Evolutionary conservation across 2,888 invertebrate species (phyloP).

Genomic region (Acronicta psi): DNA sequence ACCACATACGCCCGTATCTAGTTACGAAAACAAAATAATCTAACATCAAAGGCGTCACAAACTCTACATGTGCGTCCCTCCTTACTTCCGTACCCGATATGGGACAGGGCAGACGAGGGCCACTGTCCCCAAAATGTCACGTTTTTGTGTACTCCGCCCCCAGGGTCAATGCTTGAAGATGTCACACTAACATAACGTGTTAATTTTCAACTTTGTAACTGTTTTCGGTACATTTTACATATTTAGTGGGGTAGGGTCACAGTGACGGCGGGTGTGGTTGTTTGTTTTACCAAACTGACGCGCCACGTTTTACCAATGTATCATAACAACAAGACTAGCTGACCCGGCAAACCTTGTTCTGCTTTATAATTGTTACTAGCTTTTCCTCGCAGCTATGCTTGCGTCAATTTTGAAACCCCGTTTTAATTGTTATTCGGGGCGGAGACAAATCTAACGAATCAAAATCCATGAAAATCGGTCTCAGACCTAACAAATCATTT

Average conservation of each 20-base stretch:
- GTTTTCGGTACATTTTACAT: conserved; percentile 39
- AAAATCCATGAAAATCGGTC: too few relatives aligned
- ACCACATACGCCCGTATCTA: not conserved
- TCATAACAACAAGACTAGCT: not conserved
- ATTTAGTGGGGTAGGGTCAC: conserved; percentile 5
- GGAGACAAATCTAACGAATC: too few relatives aligned
- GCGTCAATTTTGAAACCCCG: too few relatives aligned
- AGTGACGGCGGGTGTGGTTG: conserved; percentile 10
- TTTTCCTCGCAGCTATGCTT: too few relatives aligned
- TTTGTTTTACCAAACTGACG: too few relatives aligned
- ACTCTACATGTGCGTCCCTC: conserved; percentile 14
- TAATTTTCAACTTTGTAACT: conserved; percentile 52
- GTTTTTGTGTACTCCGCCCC: conserved; percentile 46
- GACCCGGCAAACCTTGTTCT: not conserved
- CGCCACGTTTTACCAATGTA: too few relatives aligned
- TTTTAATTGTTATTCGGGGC: too few relatives aligned
- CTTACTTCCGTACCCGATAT: conserved; percentile 45
- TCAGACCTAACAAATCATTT: too few relatives aligned
- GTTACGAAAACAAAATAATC: conserved; percentile 24
- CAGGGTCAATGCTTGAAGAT: conserved; percentile 44
- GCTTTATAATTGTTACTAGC: too few relatives aligned
- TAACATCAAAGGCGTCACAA: conserved; percentile 18
- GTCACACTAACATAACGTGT: conserved; percentile 45
- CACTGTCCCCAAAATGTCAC: conserved; percentile 44
- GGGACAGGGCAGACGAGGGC: conserved; percentile 31